phyloP scores from a whole-genome alignment of 2,888 invertebrate species.

The Heliconius sara region DNA sequence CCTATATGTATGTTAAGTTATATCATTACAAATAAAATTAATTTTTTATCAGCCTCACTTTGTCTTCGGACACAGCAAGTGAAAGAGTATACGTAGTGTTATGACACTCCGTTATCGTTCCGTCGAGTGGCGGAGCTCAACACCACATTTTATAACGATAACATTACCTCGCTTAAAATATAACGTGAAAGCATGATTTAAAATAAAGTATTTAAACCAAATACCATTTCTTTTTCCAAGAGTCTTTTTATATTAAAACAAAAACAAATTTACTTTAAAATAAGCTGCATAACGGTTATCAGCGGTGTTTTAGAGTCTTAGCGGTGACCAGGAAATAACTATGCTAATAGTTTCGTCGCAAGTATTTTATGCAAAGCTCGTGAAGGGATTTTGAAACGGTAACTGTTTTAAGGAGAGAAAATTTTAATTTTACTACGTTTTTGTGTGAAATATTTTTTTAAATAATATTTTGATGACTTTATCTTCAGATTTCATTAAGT shows the following conservation, averaged over 20 bases:
- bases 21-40: too few relatives aligned
- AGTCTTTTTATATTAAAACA: constrained; percentile 3
- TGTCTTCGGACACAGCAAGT: too few relatives aligned
- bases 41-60: too few relatives aligned
- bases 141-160: too few relatives aligned
- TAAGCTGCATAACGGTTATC: constrained; percentile 14
- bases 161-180: too few relatives aligned
- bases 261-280: constrained; percentile 7
- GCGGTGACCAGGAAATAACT: constrained; percentile 37
- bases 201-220: not conserved
- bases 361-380: constrained; percentile 41
- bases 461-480: not conserved
- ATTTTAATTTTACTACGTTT: not conserved
- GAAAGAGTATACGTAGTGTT: too few relatives aligned
- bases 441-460: not conserved
- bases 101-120: too few relatives aligned
- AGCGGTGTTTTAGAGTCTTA: constrained; percentile 19
- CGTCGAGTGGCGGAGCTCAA: too few relatives aligned
- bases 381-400: constrained; percentile 26
- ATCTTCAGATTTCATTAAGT: too few relatives aligned
- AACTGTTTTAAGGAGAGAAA: constrained; percentile 17
- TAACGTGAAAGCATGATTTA: too few relatives aligned
- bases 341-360: constrained; percentile 35
- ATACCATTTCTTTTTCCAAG: not conserved
- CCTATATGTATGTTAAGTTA: too few relatives aligned